Evolutionary conservation across 2,113 vertebrate species (phyloP).

Genomic region (Micromys minutus): DNA sequence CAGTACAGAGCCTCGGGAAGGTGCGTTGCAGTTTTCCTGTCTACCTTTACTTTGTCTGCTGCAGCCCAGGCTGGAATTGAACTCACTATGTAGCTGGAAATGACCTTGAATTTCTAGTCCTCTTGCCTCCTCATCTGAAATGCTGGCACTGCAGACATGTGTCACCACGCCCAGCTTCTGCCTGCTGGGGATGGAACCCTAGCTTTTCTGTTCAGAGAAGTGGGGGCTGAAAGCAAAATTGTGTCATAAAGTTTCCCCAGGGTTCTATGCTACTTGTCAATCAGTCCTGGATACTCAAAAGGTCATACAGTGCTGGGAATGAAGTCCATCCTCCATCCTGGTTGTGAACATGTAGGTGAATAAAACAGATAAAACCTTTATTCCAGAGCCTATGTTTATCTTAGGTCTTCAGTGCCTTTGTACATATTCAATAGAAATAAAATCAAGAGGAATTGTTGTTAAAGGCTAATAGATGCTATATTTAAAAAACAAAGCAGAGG

Average conservation of each 20-base stretch:
- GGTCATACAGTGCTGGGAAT: no score
- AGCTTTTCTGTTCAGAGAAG: background rate
- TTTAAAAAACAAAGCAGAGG: background rate
- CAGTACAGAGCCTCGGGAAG: conserved; percentile 28
- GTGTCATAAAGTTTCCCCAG: background rate
- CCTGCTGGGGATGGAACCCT: background rate
- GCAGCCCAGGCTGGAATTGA: background rate
- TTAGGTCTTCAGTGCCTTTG: background rate
- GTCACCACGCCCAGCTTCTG: background rate
- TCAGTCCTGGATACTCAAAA: background rate
- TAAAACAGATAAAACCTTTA: background rate
- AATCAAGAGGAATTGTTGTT: background rate
- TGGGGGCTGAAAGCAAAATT: background rate
- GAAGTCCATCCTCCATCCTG: no score
- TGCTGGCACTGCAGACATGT: background rate
- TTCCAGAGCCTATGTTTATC: background rate
- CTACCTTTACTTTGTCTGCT: background rate
- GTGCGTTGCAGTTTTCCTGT: background rate
- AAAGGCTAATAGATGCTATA: background rate
- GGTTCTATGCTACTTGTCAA: conserved; percentile 19
- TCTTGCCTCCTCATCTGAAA: background rate
- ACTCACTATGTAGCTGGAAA: background rate
- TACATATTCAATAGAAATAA: background rate
- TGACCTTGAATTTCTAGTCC: background rate
- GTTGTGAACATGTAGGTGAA: background rate